These are phyloP conservation scores for Drosophila ananassae DNA, from an alignment of 1,140 invertebrate species.

Conservation along the genomic window DNA sequence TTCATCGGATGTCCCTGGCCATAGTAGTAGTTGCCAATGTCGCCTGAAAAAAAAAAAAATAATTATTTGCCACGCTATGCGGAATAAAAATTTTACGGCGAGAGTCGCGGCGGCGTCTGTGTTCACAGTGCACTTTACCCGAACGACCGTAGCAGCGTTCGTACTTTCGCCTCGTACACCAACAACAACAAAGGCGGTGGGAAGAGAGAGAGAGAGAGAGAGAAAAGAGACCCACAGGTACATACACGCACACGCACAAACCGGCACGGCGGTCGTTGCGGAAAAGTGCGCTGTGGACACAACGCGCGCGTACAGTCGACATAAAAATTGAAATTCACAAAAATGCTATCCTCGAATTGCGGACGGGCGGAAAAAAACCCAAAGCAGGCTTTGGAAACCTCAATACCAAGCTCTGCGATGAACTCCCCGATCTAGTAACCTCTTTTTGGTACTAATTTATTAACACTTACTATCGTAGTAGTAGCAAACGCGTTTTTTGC, in stretches of 20 bases:
- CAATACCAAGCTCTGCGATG: neutral
- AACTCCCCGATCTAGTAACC: neutral
- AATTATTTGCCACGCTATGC: conserved; percentile 52
- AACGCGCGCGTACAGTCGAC: conserved; percentile 74
- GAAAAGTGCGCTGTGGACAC: conserved; percentile 56
- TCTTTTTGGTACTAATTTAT: conserved; percentile 1
- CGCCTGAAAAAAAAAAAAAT: conserved; percentile 87
- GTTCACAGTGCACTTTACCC: conserved; percentile 44
- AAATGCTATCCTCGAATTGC: conserved; percentile 18
- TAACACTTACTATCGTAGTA: conserved; percentile 98
- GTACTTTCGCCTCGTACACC: conserved; percentile 44
- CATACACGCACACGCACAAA: conserved; percentile 57
- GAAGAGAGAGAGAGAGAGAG: neutral
- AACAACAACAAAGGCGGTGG: conserved; percentile 22
- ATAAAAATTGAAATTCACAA: conserved; percentile 73
- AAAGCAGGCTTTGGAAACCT: neutral
- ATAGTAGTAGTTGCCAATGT: conserved; percentile 99
- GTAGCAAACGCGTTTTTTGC: conserved; percentile 97
- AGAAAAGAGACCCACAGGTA: conserved; percentile 61
- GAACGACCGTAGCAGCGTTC: conserved; percentile 20
- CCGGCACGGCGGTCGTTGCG: conserved; percentile 40
- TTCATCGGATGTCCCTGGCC: conserved; percentile 99
- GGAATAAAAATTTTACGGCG: conserved; percentile 63
- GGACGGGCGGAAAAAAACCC: conserved; percentile 3
- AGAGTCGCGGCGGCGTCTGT: conserved; percentile 54